Evolutionary conservation across 2,797 vertebrate genomes (phyloP).

Genomic region (Chrysocyon brachyurus): DNA sequence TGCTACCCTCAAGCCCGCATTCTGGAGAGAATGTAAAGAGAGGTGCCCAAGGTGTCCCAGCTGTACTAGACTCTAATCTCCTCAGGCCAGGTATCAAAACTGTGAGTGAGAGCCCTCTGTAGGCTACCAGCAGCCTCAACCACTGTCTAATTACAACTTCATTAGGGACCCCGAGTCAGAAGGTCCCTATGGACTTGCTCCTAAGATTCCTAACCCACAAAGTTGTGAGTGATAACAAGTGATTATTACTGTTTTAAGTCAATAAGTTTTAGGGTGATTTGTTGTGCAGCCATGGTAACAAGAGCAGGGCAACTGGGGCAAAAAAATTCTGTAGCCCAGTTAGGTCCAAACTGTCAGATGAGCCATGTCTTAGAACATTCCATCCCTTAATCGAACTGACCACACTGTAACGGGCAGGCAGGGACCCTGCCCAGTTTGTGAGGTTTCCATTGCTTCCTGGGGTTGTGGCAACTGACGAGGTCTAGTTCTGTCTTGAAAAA

Average conservation of each 20-base stretch:
- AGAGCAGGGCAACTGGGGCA: background rate
- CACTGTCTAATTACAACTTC: background rate
- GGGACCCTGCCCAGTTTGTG: background rate
- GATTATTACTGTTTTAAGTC: slow-evolving; percentile 6
- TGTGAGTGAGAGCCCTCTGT: background rate
- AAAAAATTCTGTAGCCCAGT: background rate
- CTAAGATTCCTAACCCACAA: background rate
- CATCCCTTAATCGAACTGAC: background rate
- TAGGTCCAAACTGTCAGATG: slow-evolving; percentile 54
- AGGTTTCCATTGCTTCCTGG: slow-evolving; percentile 49
- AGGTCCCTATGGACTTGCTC: background rate
- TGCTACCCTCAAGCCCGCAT: background rate
- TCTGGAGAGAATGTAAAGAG: background rate
- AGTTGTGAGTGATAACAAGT: slow-evolving; percentile 26
- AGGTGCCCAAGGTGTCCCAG: background rate
- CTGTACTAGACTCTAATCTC: background rate
- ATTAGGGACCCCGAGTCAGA: background rate
- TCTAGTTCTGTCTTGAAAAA: slow-evolving; percentile 67
- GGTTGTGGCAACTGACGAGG: background rate
- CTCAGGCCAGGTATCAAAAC: background rate
- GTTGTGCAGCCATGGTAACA: slow-evolving; percentile 40
- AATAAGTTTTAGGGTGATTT: slow-evolving; percentile 54
- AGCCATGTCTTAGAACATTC: slow-evolving; percentile 54
- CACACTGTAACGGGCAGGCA: background rate
- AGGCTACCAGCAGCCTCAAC: background rate